A percentile compares a stretch with the other conserved stretches of the same genome.
Conservation (phyloP, 2,888 invertebrate species). For the Phortica okadai region DNA sequence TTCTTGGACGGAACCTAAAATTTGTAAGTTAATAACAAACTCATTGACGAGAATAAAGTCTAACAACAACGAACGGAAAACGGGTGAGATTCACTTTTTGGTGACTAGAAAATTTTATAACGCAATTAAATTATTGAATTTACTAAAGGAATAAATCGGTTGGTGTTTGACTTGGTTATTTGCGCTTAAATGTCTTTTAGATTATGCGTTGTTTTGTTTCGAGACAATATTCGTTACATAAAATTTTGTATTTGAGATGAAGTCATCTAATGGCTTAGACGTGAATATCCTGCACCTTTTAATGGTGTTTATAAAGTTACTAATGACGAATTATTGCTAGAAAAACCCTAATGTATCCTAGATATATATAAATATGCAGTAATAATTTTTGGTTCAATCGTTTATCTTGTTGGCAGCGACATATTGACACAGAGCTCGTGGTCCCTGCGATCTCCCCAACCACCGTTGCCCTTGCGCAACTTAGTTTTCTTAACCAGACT, state of each 20-base stretch:
- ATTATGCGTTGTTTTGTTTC: too few relatives aligned
- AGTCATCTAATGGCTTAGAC: background rate
- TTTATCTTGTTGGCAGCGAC: constrained; percentile 77
- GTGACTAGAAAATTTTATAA: constrained; percentile 20
- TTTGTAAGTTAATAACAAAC: constrained; percentile 1
- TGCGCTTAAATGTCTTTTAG: background rate
- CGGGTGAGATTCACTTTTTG: background rate
- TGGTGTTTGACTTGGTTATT: background rate
- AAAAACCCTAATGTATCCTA: constrained; percentile 12
- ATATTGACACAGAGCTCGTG: constrained; percentile 88
- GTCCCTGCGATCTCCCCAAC: constrained; percentile 96
- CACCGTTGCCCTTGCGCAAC: constrained; percentile 93
- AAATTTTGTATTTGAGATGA: background rate
- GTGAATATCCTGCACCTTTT: constrained; percentile 4
- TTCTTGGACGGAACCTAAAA: constrained; percentile 62
- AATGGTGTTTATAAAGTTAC: too few relatives aligned
- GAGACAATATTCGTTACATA: background rate
- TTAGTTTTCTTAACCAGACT: constrained; percentile 85
- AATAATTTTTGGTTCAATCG: constrained; percentile 42
- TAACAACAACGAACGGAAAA: background rate
- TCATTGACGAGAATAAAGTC: background rate
- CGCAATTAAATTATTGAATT: background rate
- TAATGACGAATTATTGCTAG: background rate
- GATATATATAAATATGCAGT: background rate
- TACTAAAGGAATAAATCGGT: background rate